These are phyloP conservation scores for Myiotriccus ornatus DNA, from an alignment of 2,797 vertebrate species.

Conservation along the genomic window DNA sequence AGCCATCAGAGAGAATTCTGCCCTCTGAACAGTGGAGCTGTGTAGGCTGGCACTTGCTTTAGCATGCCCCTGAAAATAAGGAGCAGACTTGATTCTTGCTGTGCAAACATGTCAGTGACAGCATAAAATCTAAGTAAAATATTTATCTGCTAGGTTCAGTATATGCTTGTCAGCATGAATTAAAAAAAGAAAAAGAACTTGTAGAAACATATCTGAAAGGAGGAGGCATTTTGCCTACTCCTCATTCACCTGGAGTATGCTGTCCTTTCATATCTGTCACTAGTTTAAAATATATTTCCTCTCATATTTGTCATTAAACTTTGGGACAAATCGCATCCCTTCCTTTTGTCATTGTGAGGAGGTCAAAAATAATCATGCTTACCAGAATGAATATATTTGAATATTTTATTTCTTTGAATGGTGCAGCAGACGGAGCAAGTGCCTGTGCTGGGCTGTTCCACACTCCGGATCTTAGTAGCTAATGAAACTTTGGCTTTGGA, in stretches of 20 bases:
- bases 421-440: neutral
- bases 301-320: neutral
- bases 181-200: conserved; percentile 28
- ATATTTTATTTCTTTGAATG: neutral
- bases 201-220: conserved; percentile 53
- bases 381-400: neutral
- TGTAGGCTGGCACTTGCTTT: conserved; percentile 52
- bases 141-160: conserved; percentile 52
- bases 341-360: neutral
- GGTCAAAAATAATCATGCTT: neutral
- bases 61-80: conserved; percentile 45
- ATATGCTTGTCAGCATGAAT: conserved; percentile 51
- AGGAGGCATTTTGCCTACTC: conserved; percentile 40
- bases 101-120: conserved; percentile 56
- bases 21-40: neutral
- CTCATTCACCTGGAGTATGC: conserved; percentile 46
- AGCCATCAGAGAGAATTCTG: neutral
- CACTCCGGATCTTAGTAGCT: neutral
- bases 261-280: conserved; percentile 46
- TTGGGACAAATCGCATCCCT: neutral
- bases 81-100: conserved; percentile 54
- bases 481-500: neutral
- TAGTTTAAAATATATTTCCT: conserved; percentile 19
- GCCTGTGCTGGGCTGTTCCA: neutral
- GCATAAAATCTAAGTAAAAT: conserved; percentile 63